Conservation (phyloP, 2,113 vertebrate species). For the Procapra przewalskii region DNA sequence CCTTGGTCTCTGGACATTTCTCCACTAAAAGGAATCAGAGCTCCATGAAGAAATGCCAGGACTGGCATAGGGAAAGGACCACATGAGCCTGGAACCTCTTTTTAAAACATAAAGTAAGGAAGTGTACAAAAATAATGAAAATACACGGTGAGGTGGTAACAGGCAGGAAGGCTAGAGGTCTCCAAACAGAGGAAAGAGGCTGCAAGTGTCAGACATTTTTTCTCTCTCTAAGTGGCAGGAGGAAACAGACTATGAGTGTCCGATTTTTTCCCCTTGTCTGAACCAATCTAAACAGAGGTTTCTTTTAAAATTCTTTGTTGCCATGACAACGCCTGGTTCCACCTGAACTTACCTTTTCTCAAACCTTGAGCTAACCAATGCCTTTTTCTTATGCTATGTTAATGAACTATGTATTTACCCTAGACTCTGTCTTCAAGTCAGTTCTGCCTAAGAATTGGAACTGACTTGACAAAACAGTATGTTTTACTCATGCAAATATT, state of each 20-base stretch:
- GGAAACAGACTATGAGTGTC: not conserved
- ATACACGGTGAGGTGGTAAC: not conserved
- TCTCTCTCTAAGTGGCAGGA: not conserved
- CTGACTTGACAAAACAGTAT: not conserved
- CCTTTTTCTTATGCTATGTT: not conserved
- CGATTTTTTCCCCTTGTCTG: not conserved
- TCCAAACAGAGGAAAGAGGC: not conserved
- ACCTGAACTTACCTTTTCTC: not conserved
- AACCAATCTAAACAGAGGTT: not conserved
- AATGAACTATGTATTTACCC: not conserved
- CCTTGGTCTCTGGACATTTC: not conserved
- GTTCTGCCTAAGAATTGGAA: not conserved
- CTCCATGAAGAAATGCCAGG: not conserved
- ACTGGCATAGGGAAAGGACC: not conserved
- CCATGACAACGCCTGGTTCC: not conserved
- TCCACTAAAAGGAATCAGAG: not conserved
- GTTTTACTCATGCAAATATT: not conserved
- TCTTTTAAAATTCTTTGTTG: not conserved
- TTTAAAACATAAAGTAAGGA: not conserved
- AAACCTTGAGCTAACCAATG: not conserved
- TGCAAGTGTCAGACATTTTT: not conserved
- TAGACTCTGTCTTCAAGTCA: not conserved
- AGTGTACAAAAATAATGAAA: not conserved
- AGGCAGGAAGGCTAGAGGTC: not conserved
- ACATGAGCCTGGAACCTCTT: not conserved